Conservation (phyloP, 2,888 invertebrate species). For the Meandrusa payeni region DNA sequence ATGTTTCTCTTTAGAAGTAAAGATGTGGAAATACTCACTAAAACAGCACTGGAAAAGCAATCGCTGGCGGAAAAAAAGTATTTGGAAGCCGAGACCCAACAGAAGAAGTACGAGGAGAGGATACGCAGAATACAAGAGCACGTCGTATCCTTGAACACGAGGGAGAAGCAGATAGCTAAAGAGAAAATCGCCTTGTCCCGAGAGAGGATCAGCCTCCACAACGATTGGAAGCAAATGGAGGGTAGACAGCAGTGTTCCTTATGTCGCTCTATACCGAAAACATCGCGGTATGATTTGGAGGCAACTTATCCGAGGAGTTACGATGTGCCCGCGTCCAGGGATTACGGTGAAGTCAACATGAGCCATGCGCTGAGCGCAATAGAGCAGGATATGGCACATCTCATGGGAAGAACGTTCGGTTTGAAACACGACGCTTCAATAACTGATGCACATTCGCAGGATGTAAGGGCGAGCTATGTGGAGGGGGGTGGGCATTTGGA, state of each 20-base stretch:
- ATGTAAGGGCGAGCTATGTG: constrained; percentile 34
- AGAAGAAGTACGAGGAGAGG: constrained; percentile 79
- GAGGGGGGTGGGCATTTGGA: constrained; percentile 47
- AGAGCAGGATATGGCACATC: constrained; percentile 63
- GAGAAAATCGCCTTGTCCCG: constrained; percentile 82
- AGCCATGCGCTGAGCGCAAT: constrained; percentile 54
- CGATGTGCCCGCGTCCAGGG: constrained; percentile 52
- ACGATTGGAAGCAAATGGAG: constrained; percentile 72
- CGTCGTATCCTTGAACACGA: constrained; percentile 70
- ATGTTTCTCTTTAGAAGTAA: constrained; percentile 55
- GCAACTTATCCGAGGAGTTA: constrained; percentile 47
- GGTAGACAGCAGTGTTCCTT: constrained; percentile 62
- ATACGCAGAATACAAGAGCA: constrained; percentile 80
- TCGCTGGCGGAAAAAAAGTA: constrained; percentile 79
- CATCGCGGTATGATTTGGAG: constrained; percentile 41
- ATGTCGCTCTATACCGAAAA: constrained; percentile 57
- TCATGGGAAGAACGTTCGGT: constrained; percentile 46
- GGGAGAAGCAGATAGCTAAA: constrained; percentile 82
- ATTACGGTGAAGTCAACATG: constrained; percentile 47
- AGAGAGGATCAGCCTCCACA: constrained; percentile 79
- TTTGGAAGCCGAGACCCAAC: constrained; percentile 76
- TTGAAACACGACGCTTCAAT: constrained; percentile 31
- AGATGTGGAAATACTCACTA: constrained; percentile 76
- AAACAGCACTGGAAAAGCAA: constrained; percentile 80
- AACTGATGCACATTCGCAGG: constrained; percentile 28